Base-by-base conservation (phyloP, 1,140 invertebrate genomes). In the Sminthurinus signatus region DNA sequence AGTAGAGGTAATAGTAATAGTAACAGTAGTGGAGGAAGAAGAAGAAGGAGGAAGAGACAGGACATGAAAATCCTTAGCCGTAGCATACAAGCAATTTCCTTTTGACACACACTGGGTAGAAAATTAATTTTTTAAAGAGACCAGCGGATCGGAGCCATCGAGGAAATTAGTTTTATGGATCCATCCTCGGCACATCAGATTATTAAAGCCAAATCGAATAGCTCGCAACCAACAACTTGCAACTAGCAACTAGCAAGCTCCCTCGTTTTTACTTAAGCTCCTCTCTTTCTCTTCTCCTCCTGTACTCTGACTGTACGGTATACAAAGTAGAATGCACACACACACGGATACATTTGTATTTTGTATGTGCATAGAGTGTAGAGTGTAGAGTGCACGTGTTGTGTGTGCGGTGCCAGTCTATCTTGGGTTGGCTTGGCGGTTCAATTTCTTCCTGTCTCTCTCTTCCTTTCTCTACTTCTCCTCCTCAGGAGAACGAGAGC, bases 121-220 rank as follows among this genome's bases (percentile, higher is more conserved):
- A 66, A 66, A 66, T 66, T 66, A 66, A 66, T 66, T 66, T 66
- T 66, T 66, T 61, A 66, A 66, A 60, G 64, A 66, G 64, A 56
- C 50, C 44, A 57, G 25, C 25, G 59, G 27, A 58, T 61, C 21
- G 44, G 52, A 42, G 32, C 32, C 42, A 65, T 61, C 43, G 51
- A 61, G 64, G 64, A 66, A 66, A 66, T 66, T 66, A 61, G 58
- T 66, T 65, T 66, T 66, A 61, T 66, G 61, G 64, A 66, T 66
- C 64, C 64, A 61, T 66, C 50, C 63, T 42, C 14, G 50, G 51
- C 31, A 66, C 31, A 60, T 42, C 58, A 66, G 58, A 61, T 66
- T 66, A 66, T 66, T 66, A 66, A 65, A 65, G 36, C 50, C 51
- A 65, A 65, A 65, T 64, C 56, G 56, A 65, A 65, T 65, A 36